A percentile compares a stretch with the other conserved stretches of the same genome.
phyloP scores from a whole-genome alignment of 2,797 vertebrate genomes.

The Esox lucius region DNA sequence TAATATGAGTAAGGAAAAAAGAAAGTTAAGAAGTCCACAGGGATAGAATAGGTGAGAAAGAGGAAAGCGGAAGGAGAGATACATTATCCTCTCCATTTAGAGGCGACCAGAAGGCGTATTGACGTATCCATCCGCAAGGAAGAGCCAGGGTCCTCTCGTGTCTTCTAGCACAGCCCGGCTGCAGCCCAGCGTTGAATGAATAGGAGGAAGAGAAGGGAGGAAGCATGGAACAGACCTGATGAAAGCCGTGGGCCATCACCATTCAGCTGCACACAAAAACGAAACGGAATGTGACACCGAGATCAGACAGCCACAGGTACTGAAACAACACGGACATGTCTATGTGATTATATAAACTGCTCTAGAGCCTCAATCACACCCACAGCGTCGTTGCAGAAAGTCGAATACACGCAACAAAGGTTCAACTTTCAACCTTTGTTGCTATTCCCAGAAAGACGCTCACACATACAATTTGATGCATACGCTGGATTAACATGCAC shows the following conservation, averaged over 20 bases:
- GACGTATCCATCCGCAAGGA: not conserved
- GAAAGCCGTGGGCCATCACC: not conserved
- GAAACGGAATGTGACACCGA: not conserved
- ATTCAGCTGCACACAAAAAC: not conserved
- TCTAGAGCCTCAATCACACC: not conserved
- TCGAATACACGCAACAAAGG: too few species aligned
- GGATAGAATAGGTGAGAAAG: conserved; percentile 7
- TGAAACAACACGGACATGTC: not conserved
- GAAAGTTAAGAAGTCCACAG: not conserved
- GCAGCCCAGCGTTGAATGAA: not conserved
- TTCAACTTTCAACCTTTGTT: too few species aligned
- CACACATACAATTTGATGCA: too few species aligned
- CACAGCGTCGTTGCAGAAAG: too few species aligned
- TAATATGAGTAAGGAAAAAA: not conserved
- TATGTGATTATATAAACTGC: not conserved
- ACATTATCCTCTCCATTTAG: not conserved
- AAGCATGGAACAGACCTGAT: not conserved
- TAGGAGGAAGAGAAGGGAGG: not conserved
- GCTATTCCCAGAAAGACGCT: too few species aligned
- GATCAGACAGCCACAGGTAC: not conserved
- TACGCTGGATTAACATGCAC: too few species aligned
- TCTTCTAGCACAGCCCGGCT: not conserved
- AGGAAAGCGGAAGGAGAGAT: not conserved
- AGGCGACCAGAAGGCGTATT: not conserved
- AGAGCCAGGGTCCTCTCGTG: not conserved